Base-by-base conservation (phyloP, 2,797 vertebrate genomes). In the Esox masquinongy region DNA sequence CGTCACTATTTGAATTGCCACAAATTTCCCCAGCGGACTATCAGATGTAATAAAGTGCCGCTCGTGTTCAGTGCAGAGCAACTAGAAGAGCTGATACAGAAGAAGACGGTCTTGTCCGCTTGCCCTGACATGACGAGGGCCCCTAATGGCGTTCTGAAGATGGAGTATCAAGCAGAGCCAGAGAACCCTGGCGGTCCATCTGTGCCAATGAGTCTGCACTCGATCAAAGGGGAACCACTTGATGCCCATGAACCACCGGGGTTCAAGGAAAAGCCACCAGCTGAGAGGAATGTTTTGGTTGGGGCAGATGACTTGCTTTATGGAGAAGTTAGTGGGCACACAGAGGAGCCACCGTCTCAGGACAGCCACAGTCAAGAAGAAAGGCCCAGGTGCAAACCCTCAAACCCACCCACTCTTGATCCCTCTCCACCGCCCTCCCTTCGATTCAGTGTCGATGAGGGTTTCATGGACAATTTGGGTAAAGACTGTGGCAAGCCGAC, bases 1-100 rank as follows among this genome's bases (percentile, higher is more conserved):
- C 95, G 98, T 59, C 98, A 99, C 90, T 99, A 99, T 50, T 86
- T 94, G 74, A 92, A 61, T 0, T 94, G 95, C 0, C 98, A 99
- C 84, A 92, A 90, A 81, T 94, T 99, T 92, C 79, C 86, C 17
- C 86, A 86, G 17, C 76, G 84, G 22, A 91, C 94, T 19, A 85
- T 98, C 11, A 76, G 75, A 8, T 90, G 92, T 0, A 93, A 94
- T 71, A 82, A 91, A 16, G 88, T 92, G 26, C 94, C 92, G 19
- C 95, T 99, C 1, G 89, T 98, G 8, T 92, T 90, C 70, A 94
- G 80, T 5, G 91, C 91, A 0, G 93, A 95, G 81, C 80, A 93
- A 77, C 91, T 95, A 0, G 94, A 95, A 70, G 94, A 93, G 69
- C 80, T 94, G 43, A 95, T 95, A 81, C 94, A 94, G 74, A 93